Evolutionary conservation across 2,113 vertebrate genomes (phyloP).

Genomic region (Galeopterus variegatus): DNA sequence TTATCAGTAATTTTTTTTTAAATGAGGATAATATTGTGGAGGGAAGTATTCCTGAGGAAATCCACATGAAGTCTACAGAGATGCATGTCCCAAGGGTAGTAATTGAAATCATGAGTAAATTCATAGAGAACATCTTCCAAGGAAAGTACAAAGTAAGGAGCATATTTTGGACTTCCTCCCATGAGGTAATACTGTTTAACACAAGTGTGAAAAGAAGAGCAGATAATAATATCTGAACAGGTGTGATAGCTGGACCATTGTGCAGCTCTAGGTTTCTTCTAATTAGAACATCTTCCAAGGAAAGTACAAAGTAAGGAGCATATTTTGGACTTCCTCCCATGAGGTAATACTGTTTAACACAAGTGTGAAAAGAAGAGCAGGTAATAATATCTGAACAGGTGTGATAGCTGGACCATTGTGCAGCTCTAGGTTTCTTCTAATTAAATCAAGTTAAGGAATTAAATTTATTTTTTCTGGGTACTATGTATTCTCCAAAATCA

Average conservation of each 20-base stretch:
- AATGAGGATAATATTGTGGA: neutral
- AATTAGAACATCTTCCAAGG: neutral
- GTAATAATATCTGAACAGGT: neutral
- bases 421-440: neutral
- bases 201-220: neutral
- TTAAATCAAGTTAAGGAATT: neutral
- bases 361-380: neutral
- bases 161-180: neutral
- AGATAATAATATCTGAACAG: neutral
- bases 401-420: neutral
- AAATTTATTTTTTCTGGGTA: conserved; percentile 1
- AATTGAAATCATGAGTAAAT: neutral
- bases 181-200: neutral
- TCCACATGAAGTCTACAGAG: neutral
- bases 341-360: neutral
- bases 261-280: neutral
- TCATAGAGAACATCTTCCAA: neutral
- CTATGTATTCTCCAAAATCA: neutral
- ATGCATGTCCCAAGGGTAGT: neutral
- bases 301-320: neutral
- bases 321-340: neutral
- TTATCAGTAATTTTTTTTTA: neutral
- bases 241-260: neutral
- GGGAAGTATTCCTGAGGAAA: neutral
- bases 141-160: neutral